Conservation (phyloP, 2,888 invertebrate species). For the Caenorhabditis zanzibari region DNA sequence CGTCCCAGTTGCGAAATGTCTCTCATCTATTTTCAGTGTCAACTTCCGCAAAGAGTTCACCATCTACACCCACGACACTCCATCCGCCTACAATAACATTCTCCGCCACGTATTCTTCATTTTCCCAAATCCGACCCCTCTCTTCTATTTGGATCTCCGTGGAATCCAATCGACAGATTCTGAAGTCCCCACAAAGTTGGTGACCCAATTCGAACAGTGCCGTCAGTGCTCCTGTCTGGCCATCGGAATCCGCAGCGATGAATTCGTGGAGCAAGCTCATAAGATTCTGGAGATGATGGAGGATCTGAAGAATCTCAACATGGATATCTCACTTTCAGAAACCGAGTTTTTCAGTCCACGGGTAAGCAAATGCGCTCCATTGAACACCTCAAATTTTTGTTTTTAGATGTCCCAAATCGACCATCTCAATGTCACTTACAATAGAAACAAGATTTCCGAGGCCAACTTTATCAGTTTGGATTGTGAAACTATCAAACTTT, state of each 20-base stretch:
- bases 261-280: conserved; percentile 37
- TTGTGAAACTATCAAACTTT: conserved; percentile 45
- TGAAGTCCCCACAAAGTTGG: not conserved
- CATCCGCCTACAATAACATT: conserved; percentile 5
- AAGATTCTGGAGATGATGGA: conserved; percentile 39
- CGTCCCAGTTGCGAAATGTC: no score
- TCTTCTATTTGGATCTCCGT: conserved; percentile 42
- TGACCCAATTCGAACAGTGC: conserved; percentile 6
- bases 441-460: conserved; percentile 13
- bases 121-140: conserved; percentile 29
- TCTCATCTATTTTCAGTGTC: conserved; percentile 38
- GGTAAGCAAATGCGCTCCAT: not conserved
- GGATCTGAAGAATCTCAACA: conserved; percentile 8
- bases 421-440: conserved; percentile 21
- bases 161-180: conserved; percentile 21
- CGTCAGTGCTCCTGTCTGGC: not conserved
- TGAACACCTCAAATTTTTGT: not conserved
- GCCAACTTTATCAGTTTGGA: conserved; percentile 22
- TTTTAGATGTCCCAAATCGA: conserved; percentile 33
- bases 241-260: conserved; percentile 7
- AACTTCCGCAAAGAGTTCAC: conserved; percentile 16
- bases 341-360: conserved; percentile 34
- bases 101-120: conserved; percentile 27
- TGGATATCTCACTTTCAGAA: conserved; percentile 1
- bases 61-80: not conserved